Conservation (phyloP, 1,140 invertebrate genomes). For the Trachymyrmex septentrionalis region DNA sequence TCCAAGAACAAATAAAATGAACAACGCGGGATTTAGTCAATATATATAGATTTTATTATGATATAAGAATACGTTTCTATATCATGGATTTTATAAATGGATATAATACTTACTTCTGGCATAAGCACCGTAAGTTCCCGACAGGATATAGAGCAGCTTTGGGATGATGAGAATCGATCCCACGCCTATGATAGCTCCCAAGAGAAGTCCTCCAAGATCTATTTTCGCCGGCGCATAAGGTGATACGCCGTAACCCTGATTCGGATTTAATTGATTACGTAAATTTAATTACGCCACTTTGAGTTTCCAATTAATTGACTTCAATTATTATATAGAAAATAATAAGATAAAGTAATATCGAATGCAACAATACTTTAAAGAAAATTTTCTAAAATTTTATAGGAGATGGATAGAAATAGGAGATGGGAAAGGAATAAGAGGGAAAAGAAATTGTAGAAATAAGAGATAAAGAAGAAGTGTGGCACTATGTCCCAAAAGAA, state of each 20-base stretch:
- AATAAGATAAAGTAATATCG: neutral
- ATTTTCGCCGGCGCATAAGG: conserved; percentile 91
- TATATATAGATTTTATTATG: neutral
- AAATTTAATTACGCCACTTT: conserved; percentile 25
- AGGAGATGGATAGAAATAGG: too few species aligned
- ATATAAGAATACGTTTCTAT: too few species aligned
- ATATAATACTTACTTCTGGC: conserved; percentile 89
- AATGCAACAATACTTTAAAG: too few species aligned
- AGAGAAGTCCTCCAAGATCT: conserved; percentile 92
- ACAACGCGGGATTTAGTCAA: neutral
- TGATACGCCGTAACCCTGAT: conserved; percentile 86
- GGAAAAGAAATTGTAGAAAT: neutral
- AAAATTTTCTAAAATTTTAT: too few species aligned
- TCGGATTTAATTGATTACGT: conserved; percentile 25
- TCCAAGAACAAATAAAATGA: neutral
- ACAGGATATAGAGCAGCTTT: conserved; percentile 91
- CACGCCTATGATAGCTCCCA: conserved; percentile 92
- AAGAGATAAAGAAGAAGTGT: neutral
- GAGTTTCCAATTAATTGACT: conserved; percentile 23
- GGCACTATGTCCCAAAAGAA: too few species aligned
- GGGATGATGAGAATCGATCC: conserved; percentile 92
- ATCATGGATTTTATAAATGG: neutral
- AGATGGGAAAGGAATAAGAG: neutral
- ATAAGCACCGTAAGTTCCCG: conserved; percentile 90
- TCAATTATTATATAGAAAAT: neutral